phyloP scores from a whole-genome alignment of 2,888 invertebrate genomes.

The Stratiomys singularior region DNA sequence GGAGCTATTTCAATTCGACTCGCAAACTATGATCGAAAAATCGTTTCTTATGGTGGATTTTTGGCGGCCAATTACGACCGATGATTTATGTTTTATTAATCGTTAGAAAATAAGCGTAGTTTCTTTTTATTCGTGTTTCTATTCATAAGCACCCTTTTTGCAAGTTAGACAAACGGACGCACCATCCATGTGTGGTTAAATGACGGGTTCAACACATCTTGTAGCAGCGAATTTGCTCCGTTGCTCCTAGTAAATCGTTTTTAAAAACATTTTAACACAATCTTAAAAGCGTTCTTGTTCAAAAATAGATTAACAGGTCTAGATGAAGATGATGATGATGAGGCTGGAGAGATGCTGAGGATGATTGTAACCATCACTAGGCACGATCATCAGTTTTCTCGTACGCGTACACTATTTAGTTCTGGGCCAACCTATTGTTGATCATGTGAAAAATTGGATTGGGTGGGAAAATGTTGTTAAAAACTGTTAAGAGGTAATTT shows the following conservation, averaged over 20 bases:
- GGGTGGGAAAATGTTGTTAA: conserved; percentile 47
- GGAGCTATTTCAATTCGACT: neutral
- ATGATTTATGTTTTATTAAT: conserved; percentile 46
- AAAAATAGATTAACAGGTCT: conserved; percentile 32
- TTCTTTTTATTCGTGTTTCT: neutral
- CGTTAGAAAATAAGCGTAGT: conserved; percentile 16
- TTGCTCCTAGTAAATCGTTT: neutral
- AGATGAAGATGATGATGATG: neutral
- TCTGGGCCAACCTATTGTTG: conserved; percentile 21
- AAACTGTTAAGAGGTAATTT: conserved; percentile 50
- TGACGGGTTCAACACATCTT: neutral
- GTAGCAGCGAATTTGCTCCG: neutral
- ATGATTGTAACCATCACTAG: conserved; percentile 10
- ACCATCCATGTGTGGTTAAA: neutral
- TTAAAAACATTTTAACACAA: conserved; percentile 30
- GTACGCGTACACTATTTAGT: conserved; percentile 20
- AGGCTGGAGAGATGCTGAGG: no score
- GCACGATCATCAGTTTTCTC: neutral
- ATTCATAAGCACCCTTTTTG: neutral
- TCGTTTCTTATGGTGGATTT: neutral
- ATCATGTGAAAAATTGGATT: conserved; percentile 34
- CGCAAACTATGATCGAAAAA: conserved; percentile 20
- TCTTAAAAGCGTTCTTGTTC: conserved; percentile 13
- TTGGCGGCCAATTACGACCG: conserved; percentile 34
- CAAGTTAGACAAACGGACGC: neutral